Conservation (phyloP, 2,113 vertebrate genomes). For the Plotosus lineatus region DNA sequence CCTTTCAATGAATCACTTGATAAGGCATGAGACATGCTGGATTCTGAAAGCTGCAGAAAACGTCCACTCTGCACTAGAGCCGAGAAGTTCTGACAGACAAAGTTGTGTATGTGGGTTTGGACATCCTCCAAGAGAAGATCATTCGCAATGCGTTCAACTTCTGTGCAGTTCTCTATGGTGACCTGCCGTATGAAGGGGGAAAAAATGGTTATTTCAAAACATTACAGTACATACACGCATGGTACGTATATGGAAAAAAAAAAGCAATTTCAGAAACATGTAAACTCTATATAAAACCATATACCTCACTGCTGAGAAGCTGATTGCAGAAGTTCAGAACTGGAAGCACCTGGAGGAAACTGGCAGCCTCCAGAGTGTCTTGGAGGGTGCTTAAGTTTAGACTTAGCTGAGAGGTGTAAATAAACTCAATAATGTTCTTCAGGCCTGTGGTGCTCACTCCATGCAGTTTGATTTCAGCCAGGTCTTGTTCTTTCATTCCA, state of each 20-base stretch:
- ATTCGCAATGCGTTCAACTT: constrained; percentile 74
- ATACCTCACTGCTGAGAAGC: constrained; percentile 79
- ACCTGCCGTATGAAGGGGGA: constrained; percentile 59
- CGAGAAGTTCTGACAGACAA: constrained; percentile 72
- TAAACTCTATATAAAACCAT: not conserved
- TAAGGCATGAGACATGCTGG: constrained; percentile 66
- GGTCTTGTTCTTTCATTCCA: constrained; percentile 79
- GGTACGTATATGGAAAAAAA: not conserved
- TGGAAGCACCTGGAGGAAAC: constrained; percentile 79
- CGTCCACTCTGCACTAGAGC: constrained; percentile 62
- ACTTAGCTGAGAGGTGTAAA: constrained; percentile 75
- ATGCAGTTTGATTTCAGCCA: constrained; percentile 78
- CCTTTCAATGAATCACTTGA: constrained; percentile 69
- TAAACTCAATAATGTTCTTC: constrained; percentile 79
- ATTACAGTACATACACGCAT: not conserved
- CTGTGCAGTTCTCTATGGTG: constrained; percentile 77
- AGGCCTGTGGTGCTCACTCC: constrained; percentile 73
- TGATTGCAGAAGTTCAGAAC: constrained; percentile 78
- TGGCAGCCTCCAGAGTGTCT: constrained; percentile 79
- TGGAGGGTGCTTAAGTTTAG: constrained; percentile 74
- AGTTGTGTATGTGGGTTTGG: constrained; percentile 69
- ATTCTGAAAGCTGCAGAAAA: constrained; percentile 68
- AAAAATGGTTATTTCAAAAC: not conserved
- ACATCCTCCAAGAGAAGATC: constrained; percentile 74
- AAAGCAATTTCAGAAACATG: not conserved